phyloP scores from a whole-genome alignment of 2,113 vertebrate genomes.

The Tetraodon nigroviridis region DNA sequence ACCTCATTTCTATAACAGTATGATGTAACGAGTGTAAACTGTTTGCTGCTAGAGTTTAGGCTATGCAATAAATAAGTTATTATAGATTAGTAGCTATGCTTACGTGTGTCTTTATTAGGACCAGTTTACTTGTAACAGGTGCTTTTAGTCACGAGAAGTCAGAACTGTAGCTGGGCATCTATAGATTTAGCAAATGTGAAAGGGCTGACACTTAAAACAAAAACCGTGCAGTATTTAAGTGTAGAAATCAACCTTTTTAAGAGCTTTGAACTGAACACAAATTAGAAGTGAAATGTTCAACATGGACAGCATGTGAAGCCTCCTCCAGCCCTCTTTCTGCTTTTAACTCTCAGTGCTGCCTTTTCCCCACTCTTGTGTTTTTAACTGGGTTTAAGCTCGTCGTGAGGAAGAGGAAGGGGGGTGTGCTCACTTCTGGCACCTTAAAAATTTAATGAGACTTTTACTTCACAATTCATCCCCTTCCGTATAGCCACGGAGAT shows the following conservation, averaged over 20 bases:
- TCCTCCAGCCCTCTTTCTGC: conserved; percentile 45
- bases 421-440: conserved; percentile 65
- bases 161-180: too few relatives aligned
- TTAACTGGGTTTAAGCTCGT: conserved; percentile 58
- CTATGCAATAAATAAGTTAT: neutral
- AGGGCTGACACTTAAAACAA: too few relatives aligned
- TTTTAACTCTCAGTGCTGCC: conserved; percentile 43
- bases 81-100: too few relatives aligned
- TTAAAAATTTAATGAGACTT: conserved; percentile 77
- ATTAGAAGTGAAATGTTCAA: neutral
- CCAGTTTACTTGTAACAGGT: too few relatives aligned
- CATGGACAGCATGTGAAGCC: conserved; percentile 31
- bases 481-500: conserved; percentile 54
- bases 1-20: conserved; percentile 8
- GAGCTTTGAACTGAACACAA: neutral
- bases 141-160: too few relatives aligned
- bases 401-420: conserved; percentile 57
- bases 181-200: too few relatives aligned
- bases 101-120: too few relatives aligned
- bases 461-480: conserved; percentile 72
- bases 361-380: conserved; percentile 57
- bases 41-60: neutral
- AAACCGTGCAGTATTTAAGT: too few relatives aligned
- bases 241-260: too few relatives aligned
- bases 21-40: conserved; percentile 3